phyloP scores from a whole-genome alignment of 1,140 invertebrate genomes.

The Leptoteleia sp. region DNA sequence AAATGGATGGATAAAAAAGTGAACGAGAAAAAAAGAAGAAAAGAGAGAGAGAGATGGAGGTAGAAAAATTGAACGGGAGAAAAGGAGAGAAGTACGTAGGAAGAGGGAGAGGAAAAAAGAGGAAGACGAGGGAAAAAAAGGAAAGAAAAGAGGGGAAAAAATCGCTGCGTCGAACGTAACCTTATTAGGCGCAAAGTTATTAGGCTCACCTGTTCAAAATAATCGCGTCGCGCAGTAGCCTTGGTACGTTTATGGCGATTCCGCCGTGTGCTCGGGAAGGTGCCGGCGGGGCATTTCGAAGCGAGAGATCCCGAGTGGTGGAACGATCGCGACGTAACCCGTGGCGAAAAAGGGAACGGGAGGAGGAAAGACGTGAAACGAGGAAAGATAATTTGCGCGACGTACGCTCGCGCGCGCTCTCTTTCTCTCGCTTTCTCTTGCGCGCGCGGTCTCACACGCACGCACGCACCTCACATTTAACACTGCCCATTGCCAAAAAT shows the following conservation, averaged over 20 bases:
- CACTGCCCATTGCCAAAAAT: conserved; percentile 35
- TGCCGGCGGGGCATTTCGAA: conserved; percentile 46
- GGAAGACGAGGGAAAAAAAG: background rate
- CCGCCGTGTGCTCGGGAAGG: conserved; percentile 17
- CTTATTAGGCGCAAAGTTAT: conserved; percentile 61
- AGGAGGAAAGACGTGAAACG: conserved; percentile 15
- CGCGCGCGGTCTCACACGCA: background rate
- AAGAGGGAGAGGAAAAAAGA: background rate
- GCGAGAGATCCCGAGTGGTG: conserved; percentile 2
- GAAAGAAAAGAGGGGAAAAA: background rate
- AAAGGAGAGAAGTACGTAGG: background rate
- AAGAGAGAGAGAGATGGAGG: background rate
- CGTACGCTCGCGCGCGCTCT: conserved; percentile 17
- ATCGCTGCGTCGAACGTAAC: conserved; percentile 47
- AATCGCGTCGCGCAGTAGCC: conserved; percentile 39
- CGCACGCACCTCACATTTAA: background rate
- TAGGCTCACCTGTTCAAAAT: conserved; percentile 61
- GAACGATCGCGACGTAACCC: conserved; percentile 18
- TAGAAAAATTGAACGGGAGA: background rate
- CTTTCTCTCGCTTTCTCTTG: background rate
- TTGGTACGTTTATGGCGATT: conserved; percentile 57
- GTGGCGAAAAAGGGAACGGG: conserved; percentile 8
- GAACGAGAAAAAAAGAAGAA: background rate
- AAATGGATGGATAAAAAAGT: too few species aligned
- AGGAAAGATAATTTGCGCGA: conserved; percentile 18